Conservation (phyloP, 2,113 vertebrate genomes). For the Hystrix brachyura region DNA sequence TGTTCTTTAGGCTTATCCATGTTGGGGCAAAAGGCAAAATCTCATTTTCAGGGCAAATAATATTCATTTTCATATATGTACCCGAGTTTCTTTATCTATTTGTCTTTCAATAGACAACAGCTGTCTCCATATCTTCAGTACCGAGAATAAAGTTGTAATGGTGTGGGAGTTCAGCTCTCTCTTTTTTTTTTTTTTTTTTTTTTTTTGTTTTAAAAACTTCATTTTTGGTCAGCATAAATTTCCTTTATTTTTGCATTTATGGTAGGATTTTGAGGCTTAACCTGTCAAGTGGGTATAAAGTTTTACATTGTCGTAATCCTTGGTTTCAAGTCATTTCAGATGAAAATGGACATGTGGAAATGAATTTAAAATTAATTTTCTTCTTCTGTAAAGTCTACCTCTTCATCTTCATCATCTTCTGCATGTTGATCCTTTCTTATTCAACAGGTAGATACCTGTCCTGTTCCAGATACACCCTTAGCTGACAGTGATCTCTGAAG, state of each 20-base stretch:
- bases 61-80: not conserved
- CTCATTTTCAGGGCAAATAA: not conserved
- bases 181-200: not conserved
- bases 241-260: not conserved
- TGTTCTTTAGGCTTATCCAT: no score
- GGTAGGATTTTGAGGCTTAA: slow-evolving; percentile 64
- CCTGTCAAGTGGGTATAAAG: slow-evolving; percentile 59
- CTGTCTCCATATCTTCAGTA: not conserved
- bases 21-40: not conserved
- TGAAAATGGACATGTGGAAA: slow-evolving; percentile 33
- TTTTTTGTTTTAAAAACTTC: no score
- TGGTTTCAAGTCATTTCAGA: slow-evolving; percentile 34
- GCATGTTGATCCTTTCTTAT: slow-evolving; percentile 86
- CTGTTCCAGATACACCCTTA: no score
- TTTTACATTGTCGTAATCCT: slow-evolving; percentile 27
- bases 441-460: slow-evolving; percentile 82
- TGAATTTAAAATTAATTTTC: slow-evolving; percentile 85
- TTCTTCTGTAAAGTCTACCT: slow-evolving; percentile 86
- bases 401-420: slow-evolving; percentile 85
- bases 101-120: not conserved
- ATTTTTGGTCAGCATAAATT: slow-evolving; percentile 70
- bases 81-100: not conserved
- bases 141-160: no score
- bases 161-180: not conserved
- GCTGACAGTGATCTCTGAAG: no score